Percentiles rank a stretch among this genome's conserved stretches.
Conservation (phyloP, 1,140 invertebrate species). For the Hyposmocoma kahamanoa region DNA sequence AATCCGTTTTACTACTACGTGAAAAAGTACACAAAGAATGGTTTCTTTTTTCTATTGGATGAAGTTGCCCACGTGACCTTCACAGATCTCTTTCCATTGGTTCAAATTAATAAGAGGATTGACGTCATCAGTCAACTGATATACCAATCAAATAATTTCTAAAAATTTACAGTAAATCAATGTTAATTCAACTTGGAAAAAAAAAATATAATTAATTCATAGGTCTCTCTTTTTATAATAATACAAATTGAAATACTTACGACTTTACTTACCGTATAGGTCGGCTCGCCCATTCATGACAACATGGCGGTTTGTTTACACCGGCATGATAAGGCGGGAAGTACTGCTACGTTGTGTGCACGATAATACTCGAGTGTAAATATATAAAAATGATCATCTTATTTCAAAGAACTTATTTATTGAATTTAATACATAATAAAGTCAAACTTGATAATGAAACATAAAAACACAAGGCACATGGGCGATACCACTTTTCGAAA, state of each 20-base stretch:
- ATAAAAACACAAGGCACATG: constrained; percentile 41
- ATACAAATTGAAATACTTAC: constrained; percentile 16
- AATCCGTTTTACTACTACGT: constrained; percentile 67
- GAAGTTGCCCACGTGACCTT: constrained; percentile 55
- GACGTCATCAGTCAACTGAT: constrained; percentile 38
- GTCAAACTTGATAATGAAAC: constrained; percentile 24
- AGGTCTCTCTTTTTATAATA: background rate
- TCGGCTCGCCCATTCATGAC: constrained; percentile 48
- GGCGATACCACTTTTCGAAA: constrained; percentile 39
- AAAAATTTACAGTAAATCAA: background rate
- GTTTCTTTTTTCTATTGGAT: constrained; percentile 53
- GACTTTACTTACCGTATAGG: constrained; percentile 32
- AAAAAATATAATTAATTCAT: background rate
- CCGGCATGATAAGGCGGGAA: constrained; percentile 71
- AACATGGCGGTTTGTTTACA: constrained; percentile 75
- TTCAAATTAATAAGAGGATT: constrained; percentile 18
- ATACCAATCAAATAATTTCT: constrained; percentile 1
- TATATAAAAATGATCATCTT: constrained; percentile 29
- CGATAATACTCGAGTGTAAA: constrained; percentile 16
- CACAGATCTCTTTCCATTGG: constrained; percentile 42
- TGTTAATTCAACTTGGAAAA: background rate
- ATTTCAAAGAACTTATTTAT: constrained; percentile 42
- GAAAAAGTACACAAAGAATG: constrained; percentile 73
- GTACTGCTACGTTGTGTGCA: constrained; percentile 36
- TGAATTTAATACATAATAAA: constrained; percentile 27